phyloP scores from a whole-genome alignment of 2,888 invertebrate genomes.

The Pocota personata region DNA sequence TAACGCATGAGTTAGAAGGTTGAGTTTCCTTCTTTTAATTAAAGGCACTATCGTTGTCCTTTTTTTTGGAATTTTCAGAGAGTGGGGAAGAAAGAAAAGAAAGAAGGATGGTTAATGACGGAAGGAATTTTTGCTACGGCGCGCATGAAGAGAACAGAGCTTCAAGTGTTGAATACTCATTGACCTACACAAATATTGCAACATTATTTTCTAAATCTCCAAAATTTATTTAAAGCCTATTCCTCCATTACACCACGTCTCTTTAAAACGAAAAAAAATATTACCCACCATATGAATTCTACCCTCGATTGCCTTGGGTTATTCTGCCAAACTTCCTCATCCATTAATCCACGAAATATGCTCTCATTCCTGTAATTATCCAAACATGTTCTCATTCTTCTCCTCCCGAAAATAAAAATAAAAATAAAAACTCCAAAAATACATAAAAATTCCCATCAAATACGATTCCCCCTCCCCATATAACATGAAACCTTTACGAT shows the following conservation, averaged over 20 bases:
- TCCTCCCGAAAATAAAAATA: background rate
- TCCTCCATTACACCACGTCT: background rate
- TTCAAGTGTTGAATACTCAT: too few relatives aligned
- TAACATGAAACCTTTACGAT: slow-evolving; percentile 5
- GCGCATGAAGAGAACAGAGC: too few relatives aligned
- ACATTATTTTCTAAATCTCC: too few relatives aligned
- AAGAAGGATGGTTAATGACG: too few relatives aligned
- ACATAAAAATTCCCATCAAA: slow-evolving; percentile 49
- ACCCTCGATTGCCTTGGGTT: slow-evolving; percentile 33
- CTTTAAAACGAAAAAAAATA: background rate
- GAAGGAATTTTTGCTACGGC: too few relatives aligned
- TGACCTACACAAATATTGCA: too few relatives aligned
- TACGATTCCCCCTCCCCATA: background rate
- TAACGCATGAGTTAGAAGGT: too few relatives aligned
- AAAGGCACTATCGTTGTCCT: too few relatives aligned
- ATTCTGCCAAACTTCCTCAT: slow-evolving; percentile 59
- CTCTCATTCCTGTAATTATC: slow-evolving; percentile 54
- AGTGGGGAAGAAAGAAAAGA: too few relatives aligned
- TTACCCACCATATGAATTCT: slow-evolving; percentile 7
- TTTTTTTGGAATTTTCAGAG: too few relatives aligned
- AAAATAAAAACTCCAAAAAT: slow-evolving; percentile 26
- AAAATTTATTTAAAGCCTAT: background rate
- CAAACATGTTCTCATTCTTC: slow-evolving; percentile 30
- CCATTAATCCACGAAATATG: slow-evolving; percentile 58
- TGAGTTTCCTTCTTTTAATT: too few relatives aligned